phyloP scores from a whole-genome alignment of 2,888 invertebrate genomes.

The Rhorus exstirpatorius region DNA sequence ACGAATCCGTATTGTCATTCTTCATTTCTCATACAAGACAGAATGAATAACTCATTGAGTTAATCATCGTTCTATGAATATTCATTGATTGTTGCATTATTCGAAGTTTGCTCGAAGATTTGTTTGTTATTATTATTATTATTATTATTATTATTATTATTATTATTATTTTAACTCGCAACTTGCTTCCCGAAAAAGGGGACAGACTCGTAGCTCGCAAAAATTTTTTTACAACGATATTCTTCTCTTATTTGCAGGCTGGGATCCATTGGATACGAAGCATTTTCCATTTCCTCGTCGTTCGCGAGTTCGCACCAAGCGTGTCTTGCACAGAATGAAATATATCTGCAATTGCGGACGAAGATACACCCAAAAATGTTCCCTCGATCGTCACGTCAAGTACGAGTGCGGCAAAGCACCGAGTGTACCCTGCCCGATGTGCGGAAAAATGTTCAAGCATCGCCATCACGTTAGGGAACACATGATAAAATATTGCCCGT shows the following conservation, averaged over 20 bases:
- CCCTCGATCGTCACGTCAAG: constrained; percentile 82
- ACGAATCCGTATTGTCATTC: too few species aligned
- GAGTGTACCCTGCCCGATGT: constrained; percentile 83
- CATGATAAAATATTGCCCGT: constrained; percentile 71
- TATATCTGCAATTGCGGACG: constrained; percentile 80
- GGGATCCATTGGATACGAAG: constrained; percentile 50
- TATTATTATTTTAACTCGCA: background rate
- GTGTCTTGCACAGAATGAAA: constrained; percentile 20
- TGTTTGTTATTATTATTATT: too few species aligned
- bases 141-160: too few species aligned
- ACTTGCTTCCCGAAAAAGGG: constrained; percentile 12
- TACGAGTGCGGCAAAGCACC: constrained; percentile 85
- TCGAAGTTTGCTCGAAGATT: too few species aligned
- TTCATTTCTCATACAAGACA: too few species aligned
- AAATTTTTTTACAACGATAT: constrained; percentile 45
- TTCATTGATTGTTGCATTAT: too few species aligned
- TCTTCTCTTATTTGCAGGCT: constrained; percentile 57
- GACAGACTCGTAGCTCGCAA: constrained; percentile 15
- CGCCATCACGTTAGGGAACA: constrained; percentile 78
- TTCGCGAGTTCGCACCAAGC: constrained; percentile 27
- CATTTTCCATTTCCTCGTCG: constrained; percentile 7
- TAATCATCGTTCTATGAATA: too few species aligned
- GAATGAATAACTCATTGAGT: too few species aligned
- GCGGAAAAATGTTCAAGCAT: constrained; percentile 81
- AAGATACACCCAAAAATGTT: constrained; percentile 81